phyloP scores from a whole-genome alignment of 35 echinoderm and acorn worm species.

The Chiridota heheva region DNA sequence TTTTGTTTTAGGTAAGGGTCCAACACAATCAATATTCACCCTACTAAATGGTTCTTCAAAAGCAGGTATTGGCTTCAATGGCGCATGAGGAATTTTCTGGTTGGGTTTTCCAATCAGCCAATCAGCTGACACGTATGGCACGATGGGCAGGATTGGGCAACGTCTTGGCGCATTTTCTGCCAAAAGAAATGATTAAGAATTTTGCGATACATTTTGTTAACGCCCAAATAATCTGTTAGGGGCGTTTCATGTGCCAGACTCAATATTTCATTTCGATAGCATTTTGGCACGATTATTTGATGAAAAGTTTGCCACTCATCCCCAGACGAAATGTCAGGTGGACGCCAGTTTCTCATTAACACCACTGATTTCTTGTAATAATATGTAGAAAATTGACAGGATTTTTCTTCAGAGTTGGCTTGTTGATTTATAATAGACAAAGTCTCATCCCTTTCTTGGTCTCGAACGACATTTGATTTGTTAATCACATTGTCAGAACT shows the following conservation, averaged over 20 bases:
- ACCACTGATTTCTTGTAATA: constrained; percentile 39
- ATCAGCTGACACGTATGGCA: constrained; percentile 36
- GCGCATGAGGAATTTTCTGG: neutral
- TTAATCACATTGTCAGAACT: neutral
- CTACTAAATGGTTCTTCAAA: constrained; percentile 21
- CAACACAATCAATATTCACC: constrained; percentile 30
- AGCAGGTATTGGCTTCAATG: constrained; percentile 26
- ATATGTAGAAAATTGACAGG: constrained; percentile 7
- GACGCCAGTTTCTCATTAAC: constrained; percentile 70
- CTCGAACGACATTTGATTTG: neutral
- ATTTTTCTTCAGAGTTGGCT: constrained; percentile 6
- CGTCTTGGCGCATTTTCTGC: constrained; percentile 14
- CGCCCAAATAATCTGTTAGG: constrained; percentile 12
- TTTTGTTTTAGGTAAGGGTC: constrained; percentile 12
- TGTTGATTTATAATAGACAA: neutral
- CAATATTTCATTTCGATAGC: constrained; percentile 14
- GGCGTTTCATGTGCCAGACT: constrained; percentile 38
- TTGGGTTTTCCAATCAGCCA: constrained; percentile 11
- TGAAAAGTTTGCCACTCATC: constrained; percentile 30
- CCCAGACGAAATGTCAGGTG: constrained; percentile 12
- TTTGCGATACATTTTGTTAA: constrained; percentile 32
- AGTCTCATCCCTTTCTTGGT: constrained; percentile 37
- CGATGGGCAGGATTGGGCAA: neutral
- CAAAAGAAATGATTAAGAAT: constrained; percentile 51
- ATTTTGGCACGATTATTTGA: constrained; percentile 47